phyloP scores from a whole-genome alignment of 1,140 invertebrate genomes.

The Drepana arcuata region DNA sequence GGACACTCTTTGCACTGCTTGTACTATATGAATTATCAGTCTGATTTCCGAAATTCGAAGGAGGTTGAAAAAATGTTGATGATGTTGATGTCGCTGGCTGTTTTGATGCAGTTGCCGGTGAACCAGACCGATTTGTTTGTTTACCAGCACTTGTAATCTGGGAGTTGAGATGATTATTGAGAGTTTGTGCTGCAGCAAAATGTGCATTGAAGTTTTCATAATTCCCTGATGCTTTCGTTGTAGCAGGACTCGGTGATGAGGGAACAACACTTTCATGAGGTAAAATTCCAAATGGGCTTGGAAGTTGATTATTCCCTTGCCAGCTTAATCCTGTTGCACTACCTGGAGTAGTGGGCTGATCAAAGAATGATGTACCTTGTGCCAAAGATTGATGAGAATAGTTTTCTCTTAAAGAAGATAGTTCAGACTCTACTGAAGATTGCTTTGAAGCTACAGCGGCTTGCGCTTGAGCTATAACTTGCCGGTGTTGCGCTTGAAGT shows the following conservation, averaged over 20 bases:
- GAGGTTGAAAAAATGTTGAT: conserved; percentile 76
- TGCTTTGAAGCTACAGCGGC: conserved; percentile 72
- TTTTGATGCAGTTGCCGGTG: conserved; percentile 73
- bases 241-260: conserved; percentile 75
- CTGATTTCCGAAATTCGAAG: conserved; percentile 71
- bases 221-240: conserved; percentile 68
- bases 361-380: conserved; percentile 75
- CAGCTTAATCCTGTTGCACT: conserved; percentile 72
- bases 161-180: conserved; percentile 76
- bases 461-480: conserved; percentile 72
- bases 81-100: conserved; percentile 71
- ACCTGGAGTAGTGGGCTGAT: conserved; percentile 73
- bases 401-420: conserved; percentile 73
- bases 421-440: conserved; percentile 73
- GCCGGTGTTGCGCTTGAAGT: conserved; percentile 73
- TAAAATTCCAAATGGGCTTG: conserved; percentile 82
- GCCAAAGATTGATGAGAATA: conserved; percentile 73
- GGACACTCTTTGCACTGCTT: conserved; percentile 72
- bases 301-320: conserved; percentile 78
- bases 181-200: conserved; percentile 75
- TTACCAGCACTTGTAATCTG: conserved; percentile 72
- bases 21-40: conserved; percentile 72
- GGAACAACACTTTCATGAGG: conserved; percentile 83
- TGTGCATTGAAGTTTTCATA: conserved; percentile 81
- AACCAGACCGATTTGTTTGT: conserved; percentile 70